Conservation (phyloP, 2,797 vertebrate species). For the Gambelia wislizenii region DNA sequence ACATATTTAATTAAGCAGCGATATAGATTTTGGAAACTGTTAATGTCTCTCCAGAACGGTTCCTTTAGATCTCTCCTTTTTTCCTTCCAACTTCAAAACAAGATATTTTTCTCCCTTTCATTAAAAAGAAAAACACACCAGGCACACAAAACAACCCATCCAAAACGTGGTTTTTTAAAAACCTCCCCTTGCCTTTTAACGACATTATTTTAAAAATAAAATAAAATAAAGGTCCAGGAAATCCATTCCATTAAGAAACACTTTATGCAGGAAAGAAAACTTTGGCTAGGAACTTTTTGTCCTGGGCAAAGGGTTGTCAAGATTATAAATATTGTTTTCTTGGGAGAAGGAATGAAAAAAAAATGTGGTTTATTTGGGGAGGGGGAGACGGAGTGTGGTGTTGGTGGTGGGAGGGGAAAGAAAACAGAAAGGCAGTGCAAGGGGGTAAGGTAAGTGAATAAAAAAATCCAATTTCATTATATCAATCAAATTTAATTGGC, state of each 20-base stretch:
- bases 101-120: background rate
- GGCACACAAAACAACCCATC: background rate
- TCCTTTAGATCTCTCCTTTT: constrained; percentile 74
- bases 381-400: background rate
- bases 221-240: too few species aligned
- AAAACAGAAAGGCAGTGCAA: constrained; percentile 15
- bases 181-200: background rate
- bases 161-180: background rate
- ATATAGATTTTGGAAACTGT: constrained; percentile 88
- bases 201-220: too few species aligned
- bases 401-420: constrained; percentile 14
- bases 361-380: background rate
- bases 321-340: background rate
- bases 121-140: background rate
- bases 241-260: constrained; percentile 54
- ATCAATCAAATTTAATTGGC: constrained; percentile 91
- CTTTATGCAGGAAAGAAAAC: background rate
- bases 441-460: constrained; percentile 80
- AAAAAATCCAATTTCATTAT: constrained; percentile 87
- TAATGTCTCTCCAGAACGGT: constrained; percentile 79
- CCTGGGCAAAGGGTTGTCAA: background rate
- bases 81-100: constrained; percentile 70
- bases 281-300: background rate
- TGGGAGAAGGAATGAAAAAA: too few species aligned
- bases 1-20: constrained; percentile 90